These are phyloP conservation scores for Phenganax stokvisi DNA, from an alignment of 92 coral and sea anemone genomes.

Conservation along the genomic window DNA sequence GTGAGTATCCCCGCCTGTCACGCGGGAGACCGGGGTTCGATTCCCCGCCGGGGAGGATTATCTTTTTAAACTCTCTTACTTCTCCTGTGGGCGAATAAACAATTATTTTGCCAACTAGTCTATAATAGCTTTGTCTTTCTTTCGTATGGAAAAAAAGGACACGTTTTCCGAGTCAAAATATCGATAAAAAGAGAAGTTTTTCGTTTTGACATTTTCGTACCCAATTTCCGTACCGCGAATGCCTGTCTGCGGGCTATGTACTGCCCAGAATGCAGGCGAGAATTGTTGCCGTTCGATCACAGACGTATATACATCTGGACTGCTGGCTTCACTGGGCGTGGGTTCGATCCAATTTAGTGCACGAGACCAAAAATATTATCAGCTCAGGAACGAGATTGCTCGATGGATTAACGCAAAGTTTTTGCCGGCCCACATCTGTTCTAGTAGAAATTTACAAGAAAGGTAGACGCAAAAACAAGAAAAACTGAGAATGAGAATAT, in stretches of 20 bases:
- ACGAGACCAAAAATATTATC: no score
- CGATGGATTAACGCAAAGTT: no score
- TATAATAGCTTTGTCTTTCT: not conserved
- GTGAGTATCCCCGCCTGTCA: slow-evolving; percentile 99
- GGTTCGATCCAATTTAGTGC: no score
- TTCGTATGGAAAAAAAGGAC: not conserved
- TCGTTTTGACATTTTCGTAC: not conserved
- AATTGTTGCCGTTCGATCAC: no score
- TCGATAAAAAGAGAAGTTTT: not conserved
- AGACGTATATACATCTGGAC: no score
- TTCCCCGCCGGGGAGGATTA: slow-evolving; percentile 94
- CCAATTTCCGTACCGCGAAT: not conserved
- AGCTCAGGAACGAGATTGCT: no score
- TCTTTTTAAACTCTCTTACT: not conserved
- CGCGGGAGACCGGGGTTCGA: slow-evolving; percentile 99
- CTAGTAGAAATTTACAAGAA: no score
- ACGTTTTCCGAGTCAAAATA: not conserved
- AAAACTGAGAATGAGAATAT: no score
- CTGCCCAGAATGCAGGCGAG: not conserved
- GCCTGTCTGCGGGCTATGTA: not conserved
- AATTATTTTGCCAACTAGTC: not conserved
- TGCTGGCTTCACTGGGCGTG: no score
- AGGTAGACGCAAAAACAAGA: no score
- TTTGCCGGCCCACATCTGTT: no score
- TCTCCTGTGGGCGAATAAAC: not conserved